Conservation (phyloP, 2,797 vertebrate species). For the Salmo trutta region DNA sequence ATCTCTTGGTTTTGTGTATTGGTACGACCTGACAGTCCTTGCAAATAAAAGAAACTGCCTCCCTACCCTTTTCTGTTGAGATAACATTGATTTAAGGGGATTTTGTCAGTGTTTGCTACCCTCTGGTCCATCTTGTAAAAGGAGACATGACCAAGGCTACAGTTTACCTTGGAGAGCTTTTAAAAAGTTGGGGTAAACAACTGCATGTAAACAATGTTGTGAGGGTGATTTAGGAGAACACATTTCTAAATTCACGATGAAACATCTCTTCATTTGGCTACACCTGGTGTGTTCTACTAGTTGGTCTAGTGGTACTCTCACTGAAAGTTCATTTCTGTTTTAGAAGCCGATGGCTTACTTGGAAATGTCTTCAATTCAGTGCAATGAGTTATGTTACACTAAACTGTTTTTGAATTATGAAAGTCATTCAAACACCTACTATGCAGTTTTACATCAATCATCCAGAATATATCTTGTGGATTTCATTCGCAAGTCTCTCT, state of each 20-base stretch:
- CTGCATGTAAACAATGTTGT: not conserved
- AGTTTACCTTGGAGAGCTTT: conserved; percentile 23
- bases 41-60: conserved; percentile 57
- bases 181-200: conserved; percentile 16
- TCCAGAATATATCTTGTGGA: conserved; percentile 12
- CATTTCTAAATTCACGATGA: not conserved
- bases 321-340: too few relatives aligned
- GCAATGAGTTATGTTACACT: not conserved
- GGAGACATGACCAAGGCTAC: not conserved
- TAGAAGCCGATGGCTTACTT: too few relatives aligned
- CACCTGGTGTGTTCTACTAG: too few relatives aligned
- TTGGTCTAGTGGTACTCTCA: too few relatives aligned
- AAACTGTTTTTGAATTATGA: not conserved
- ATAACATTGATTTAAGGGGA: conserved; percentile 67
- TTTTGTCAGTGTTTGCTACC: conserved; percentile 42
- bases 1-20: conserved; percentile 61
- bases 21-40: conserved; percentile 56
- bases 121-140: conserved; percentile 19
- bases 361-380: too few relatives aligned
- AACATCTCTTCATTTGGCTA: not conserved
- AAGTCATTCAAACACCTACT: not conserved
- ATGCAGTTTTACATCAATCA: not conserved
- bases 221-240: not conserved
- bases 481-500: conserved; percentile 3
- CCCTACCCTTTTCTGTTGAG: conserved; percentile 45